Conservation (phyloP, 2,797 vertebrate species). For the Trachurus trachurus region DNA sequence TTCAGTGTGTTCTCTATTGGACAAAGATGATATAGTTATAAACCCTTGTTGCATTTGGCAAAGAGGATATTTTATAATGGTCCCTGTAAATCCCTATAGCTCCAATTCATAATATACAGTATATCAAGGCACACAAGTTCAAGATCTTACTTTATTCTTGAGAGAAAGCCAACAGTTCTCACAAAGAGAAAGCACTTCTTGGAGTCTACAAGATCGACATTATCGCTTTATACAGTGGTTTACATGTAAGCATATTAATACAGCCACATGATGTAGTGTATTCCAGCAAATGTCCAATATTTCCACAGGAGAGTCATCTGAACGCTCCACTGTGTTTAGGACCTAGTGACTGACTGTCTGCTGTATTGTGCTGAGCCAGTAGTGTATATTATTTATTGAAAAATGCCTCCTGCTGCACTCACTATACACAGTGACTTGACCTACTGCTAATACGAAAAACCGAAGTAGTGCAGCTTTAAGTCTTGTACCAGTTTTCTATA, state of each 20-base stretch:
- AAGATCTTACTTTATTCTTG: no score
- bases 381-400: neutral
- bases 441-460: neutral
- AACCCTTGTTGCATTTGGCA: no score
- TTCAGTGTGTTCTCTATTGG: no score
- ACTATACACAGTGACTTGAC: neutral
- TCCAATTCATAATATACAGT: no score
- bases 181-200: no score
- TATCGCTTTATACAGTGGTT: neutral
- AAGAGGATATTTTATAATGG: no score
- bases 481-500: slow-evolving; percentile 5
- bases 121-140: no score
- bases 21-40: no score
- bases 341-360: neutral
- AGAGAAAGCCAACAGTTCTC: no score
- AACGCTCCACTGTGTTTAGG: no score
- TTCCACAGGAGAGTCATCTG: no score
- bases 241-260: neutral
- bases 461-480: neutral
- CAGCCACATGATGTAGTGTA: neutral
- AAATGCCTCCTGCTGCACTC: neutral
- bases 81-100: no score
- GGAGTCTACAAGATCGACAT: neutral
- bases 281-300: neutral
- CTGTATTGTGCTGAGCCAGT: neutral